Evolutionary conservation across 2,113 vertebrate species (phyloP).

Genomic region (Trichomycterus rosablanca): DNA sequence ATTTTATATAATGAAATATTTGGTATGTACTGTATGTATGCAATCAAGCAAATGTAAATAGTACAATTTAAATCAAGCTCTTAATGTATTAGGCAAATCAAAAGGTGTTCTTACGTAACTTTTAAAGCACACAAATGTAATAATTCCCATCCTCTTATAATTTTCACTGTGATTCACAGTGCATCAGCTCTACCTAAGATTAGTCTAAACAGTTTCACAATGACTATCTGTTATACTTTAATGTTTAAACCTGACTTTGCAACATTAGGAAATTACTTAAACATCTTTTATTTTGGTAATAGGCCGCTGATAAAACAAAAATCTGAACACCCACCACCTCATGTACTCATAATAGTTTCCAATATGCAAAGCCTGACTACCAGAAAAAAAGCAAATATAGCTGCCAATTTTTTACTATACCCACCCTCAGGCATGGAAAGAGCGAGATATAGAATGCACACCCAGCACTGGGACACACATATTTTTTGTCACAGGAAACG

Average conservation of each 20-base stretch:
- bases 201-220: too few relatives aligned
- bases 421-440: conserved; percentile 41
- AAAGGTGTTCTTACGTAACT: too few relatives aligned
- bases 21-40: background rate
- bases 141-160: background rate
- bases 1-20: background rate
- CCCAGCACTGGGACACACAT: conserved; percentile 6
- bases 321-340: conserved; percentile 5
- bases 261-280: too few relatives aligned
- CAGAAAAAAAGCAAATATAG: background rate
- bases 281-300: too few relatives aligned
- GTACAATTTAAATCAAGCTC: too few relatives aligned
- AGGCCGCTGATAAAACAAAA: background rate
- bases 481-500: conserved; percentile 36
- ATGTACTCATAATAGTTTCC: conserved; percentile 9
- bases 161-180: conserved; percentile 2
- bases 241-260: too few relatives aligned
- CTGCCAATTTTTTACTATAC: conserved; percentile 10
- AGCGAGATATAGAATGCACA: conserved; percentile 24
- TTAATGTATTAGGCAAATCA: too few relatives aligned
- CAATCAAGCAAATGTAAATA: too few relatives aligned
- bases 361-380: background rate
- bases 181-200: background rate
- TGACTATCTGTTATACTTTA: too few relatives aligned
- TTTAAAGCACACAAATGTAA: background rate